Evolutionary conservation across 2,888 invertebrate species (phyloP).

Genomic region (Tenthredo distinguenda): DNA sequence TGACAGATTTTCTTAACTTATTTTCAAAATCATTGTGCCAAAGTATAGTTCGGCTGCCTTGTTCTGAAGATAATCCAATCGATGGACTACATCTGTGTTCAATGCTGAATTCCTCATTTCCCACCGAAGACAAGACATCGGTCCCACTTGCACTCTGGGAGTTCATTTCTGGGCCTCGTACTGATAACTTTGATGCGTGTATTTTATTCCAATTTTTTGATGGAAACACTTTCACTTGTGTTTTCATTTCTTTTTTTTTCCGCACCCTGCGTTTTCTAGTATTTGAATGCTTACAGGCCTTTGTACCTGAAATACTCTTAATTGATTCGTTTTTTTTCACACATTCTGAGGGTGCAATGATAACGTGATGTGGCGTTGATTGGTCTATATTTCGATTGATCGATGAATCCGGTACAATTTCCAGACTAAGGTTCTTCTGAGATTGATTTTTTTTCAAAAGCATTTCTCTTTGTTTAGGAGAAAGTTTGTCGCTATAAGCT

Average conservation of each 20-base stretch:
- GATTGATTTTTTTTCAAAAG: background rate
- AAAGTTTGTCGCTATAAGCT: background rate
- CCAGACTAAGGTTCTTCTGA: background rate
- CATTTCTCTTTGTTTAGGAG: background rate
- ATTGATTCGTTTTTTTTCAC: background rate
- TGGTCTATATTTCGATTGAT: too few relatives aligned
- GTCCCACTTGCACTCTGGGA: background rate
- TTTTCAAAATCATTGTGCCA: background rate
- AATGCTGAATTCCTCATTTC: background rate
- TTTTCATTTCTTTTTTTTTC: background rate
- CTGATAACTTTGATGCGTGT: background rate
- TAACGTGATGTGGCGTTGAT: background rate
- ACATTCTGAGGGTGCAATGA: background rate
- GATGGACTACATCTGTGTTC: background rate
- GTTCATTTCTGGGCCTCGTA: background rate
- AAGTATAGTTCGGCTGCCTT: background rate
- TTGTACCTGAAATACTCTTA: background rate
- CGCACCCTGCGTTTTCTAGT: background rate
- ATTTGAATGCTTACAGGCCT: background rate
- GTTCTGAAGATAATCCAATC: constrained; percentile 15
- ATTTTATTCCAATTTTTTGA: too few relatives aligned
- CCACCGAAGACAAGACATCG: background rate
- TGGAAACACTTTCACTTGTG: too few relatives aligned
- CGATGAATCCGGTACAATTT: background rate
- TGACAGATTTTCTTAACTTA: background rate